Evolutionary conservation across 1,140 invertebrate genomes (phyloP).

Genomic region (Babylonia areolata): DNA sequence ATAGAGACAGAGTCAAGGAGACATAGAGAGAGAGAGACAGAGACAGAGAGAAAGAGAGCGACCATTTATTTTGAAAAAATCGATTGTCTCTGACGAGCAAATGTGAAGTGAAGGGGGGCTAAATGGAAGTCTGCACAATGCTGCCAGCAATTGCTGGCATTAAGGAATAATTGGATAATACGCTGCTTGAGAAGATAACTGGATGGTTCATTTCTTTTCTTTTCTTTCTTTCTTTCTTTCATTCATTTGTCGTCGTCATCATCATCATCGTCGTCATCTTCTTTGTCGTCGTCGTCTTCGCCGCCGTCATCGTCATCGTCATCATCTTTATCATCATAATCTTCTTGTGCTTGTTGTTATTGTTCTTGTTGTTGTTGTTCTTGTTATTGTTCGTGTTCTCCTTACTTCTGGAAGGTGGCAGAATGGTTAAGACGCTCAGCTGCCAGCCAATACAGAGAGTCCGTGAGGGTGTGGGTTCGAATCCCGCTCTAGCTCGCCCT

Average conservation of each 20-base stretch:
- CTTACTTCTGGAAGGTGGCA: too few relatives aligned
- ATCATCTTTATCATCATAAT: background rate
- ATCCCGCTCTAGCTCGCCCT: too few relatives aligned
- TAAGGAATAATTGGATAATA: constrained; percentile 5
- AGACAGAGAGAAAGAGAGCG: background rate
- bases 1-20: background rate
- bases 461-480: too few relatives aligned
- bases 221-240: background rate
- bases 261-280: too few relatives aligned
- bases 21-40: background rate
- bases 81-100: background rate
- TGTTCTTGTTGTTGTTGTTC: background rate
- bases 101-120: background rate
- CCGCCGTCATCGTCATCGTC: too few relatives aligned
- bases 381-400: background rate
- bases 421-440: too few relatives aligned
- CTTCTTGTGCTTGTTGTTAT: background rate
- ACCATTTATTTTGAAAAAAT: background rate
- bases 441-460: too few relatives aligned
- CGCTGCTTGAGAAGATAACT: background rate
- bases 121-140: background rate
- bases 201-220: background rate
- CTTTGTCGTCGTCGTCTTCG: too few relatives aligned
- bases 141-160: background rate
- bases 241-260: background rate